Conservation (phyloP, 37 sponge, comb jelly and placozoan species). For the Halichondria panicea region DNA sequence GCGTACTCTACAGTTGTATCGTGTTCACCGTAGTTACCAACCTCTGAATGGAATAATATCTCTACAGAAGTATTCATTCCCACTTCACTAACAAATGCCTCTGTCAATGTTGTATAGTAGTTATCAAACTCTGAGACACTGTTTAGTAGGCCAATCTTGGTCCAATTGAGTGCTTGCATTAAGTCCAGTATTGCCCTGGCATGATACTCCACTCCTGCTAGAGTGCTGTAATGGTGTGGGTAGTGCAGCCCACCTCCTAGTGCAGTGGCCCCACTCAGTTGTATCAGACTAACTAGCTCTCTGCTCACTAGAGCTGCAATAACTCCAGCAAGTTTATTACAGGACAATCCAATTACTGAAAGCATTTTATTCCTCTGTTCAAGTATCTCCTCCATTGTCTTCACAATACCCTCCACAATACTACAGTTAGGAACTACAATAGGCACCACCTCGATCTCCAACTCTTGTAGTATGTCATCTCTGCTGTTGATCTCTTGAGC, state of each 20-base stretch:
- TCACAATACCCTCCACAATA: neutral
- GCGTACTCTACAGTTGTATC: neutral
- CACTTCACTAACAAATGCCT: neutral
- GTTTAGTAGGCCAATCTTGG: neutral
- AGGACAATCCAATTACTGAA: slow-evolving; percentile 18
- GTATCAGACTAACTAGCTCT: neutral
- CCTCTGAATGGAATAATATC: neutral
- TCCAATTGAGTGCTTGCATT: slow-evolving; percentile 5
- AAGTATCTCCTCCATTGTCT: neutral
- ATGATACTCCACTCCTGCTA: neutral
- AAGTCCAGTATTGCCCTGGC: neutral
- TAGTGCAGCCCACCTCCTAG: too few relatives aligned
- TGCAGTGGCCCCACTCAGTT: slow-evolving; percentile 14
- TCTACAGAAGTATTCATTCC: neutral
- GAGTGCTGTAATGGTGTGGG: neutral
- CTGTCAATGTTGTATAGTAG: neutral
- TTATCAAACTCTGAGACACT: too few relatives aligned
- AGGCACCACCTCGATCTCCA: neutral
- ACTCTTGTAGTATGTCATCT: too few relatives aligned
- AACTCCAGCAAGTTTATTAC: neutral
- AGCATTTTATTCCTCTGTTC: neutral
- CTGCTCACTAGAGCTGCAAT: slow-evolving; percentile 18
- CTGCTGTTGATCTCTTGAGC: neutral
- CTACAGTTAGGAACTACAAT: neutral
- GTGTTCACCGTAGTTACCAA: too few relatives aligned